A percentile compares a stretch with the other conserved stretches of the same genome.
Conservation (phyloP, 1,140 invertebrate species). For the Ostrea denselamellosa region DNA sequence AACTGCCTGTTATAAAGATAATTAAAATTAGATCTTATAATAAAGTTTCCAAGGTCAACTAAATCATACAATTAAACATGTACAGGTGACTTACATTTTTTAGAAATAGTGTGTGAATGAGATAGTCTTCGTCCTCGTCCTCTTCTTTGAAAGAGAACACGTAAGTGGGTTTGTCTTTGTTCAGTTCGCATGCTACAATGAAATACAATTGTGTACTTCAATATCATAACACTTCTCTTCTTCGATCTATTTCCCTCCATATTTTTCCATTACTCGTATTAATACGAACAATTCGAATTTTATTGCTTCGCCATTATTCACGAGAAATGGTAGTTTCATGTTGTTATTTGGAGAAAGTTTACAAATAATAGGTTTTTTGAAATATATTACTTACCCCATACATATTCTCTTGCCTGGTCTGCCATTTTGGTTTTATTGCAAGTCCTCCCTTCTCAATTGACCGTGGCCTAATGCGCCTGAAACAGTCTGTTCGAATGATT, state of each 20-base stretch:
- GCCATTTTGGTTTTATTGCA: conserved; percentile 29
- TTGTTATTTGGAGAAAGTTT: neutral
- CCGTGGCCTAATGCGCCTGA: conserved; percentile 40
- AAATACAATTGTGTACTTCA: too few relatives aligned
- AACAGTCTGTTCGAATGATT: neutral
- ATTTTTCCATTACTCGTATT: too few relatives aligned
- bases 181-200: conserved; percentile 64
- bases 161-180: conserved; percentile 63
- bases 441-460: neutral
- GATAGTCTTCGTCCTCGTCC: conserved; percentile 71
- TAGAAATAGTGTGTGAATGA: conserved; percentile 68
- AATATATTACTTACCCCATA: conserved; percentile 56
- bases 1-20: conserved; percentile 61
- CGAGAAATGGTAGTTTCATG: too few relatives aligned
- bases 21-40: too few relatives aligned
- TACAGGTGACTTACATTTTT: conserved; percentile 61
- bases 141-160: conserved; percentile 69
- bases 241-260: too few relatives aligned
- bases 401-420: conserved; percentile 58
- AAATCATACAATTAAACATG: too few relatives aligned
- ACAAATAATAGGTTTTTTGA: neutral
- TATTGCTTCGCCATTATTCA: too few relatives aligned
- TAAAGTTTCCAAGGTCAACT: too few relatives aligned
- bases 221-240: too few relatives aligned
- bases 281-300: too few relatives aligned